Evolutionary conservation across 2,888 invertebrate genomes (phyloP), one percentile per base, ranked within the genome.

Genomic region (Ichneumoninae sp.): DNA sequence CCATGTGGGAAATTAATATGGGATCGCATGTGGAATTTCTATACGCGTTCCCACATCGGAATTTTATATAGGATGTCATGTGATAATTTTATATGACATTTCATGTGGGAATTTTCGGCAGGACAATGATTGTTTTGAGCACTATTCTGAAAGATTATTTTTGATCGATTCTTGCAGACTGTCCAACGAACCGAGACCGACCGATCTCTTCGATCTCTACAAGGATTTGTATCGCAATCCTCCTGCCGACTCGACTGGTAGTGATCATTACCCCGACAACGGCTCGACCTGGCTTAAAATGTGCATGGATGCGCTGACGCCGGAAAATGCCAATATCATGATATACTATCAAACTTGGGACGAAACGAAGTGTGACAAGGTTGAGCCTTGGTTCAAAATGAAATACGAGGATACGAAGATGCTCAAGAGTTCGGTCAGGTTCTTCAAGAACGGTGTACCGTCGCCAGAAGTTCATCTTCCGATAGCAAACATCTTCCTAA

Each of bases 351-450:
- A 96, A 89, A 95, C 95, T 62, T 95, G 96, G 89, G 91, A 93
- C 60, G 91, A 93, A 33, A 90, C 94, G 19, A 89, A 92, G 0
- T 97, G 96, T 89, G 95, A 97, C 89, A 94, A 95, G 88, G 94
- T 94, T 19, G 98, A 98, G 93, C 95, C 96, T 82, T 98, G 98
- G 98, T 98, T 97, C 93, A 96, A 96, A 69, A 97, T 97, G 0
- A 96, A 96, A 86, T 98, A 97, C 91, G 95, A 95, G 52, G 95
- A 95, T 75, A 94, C 94, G 94, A 96, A 95, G 40, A 96, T 96
- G 86, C 96, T 97, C 0, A 62, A 92, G 4, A 94, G 95, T 16
- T 96, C 96, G 96, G 91, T 96, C 1, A 88, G 95, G 3, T 93
- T 95, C 0, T 97, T 97, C 97, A 89, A 95, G 16, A 94, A 93